Base-by-base conservation (phyloP, 2,888 invertebrate species). In the Xestobium rufovillosum region DNA sequence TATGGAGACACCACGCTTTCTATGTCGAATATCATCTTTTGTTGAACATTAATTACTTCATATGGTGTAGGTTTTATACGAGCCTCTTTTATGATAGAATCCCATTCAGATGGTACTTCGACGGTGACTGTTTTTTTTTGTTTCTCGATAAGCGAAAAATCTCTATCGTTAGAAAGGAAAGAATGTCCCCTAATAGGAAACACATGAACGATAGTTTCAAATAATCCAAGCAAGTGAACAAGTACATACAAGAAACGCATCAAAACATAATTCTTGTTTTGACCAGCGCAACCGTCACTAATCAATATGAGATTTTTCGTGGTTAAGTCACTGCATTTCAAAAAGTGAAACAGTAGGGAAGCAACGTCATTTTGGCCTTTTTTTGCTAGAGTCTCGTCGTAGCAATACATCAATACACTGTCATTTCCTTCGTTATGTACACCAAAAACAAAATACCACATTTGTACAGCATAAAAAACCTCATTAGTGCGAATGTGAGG, bases 11-110 rank as follows among this genome's bases (percentile, higher is more conserved):
- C 23, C 23, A 19, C n/a, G 6, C n/a, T n/a, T 19, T 19, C 23
- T 19, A 19, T 19, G 23, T 19, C 23, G 23, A 19, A 19, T 19
- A 19, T 19, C 23, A 19, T 19, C 23, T 19, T 19, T n/a, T 19
- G 23, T 8, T 19, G 23, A 19, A 19, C 23, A 19, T 8, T 19
- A 19, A n/a, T 19, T 8, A 19, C 23, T 19, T 19, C n/a, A n/a
- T 19, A 19, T 19, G 23, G 23, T 19, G 23, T 19, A 19, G n/a
- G 23, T 19, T 19, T 19, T 19, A n/a, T 19, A 19, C 6, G n/a
- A 19, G 23, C 23, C 23, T 19, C 23, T 19, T n/a, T 19, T 8
- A 19, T 19, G 23, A 19, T 19, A 19, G 6, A 19, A n/a, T n/a
- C n/a, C n/a, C n/a, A n/a, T n/a, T n/a, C n/a, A 8, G 23, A 19